These are phyloP conservation scores for Eupsilia transversa DNA, from an alignment of 2,888 invertebrate genomes.

Conservation along the genomic window DNA sequence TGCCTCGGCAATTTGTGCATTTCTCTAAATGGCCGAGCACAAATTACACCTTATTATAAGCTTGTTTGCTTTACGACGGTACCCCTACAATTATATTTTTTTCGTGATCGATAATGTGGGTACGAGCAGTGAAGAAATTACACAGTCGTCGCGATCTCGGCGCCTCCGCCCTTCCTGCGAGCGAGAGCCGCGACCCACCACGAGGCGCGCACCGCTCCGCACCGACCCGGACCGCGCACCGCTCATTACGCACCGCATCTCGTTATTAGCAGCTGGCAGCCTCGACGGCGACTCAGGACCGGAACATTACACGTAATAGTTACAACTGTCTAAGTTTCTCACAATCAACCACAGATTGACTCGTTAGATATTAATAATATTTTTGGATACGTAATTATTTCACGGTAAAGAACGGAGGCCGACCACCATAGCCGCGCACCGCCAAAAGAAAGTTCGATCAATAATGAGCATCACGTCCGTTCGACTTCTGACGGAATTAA, in stretches of 20 bases:
- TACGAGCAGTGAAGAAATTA: conserved; percentile 89
- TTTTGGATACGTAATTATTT: conserved; percentile 63
- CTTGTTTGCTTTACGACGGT: conserved; percentile 91
- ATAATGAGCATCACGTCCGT: conserved; percentile 79
- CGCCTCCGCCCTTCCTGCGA: conserved; percentile 84
- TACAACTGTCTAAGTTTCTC: conserved; percentile 49
- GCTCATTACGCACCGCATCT: conserved; percentile 75
- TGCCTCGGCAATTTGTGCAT: conserved; percentile 90
- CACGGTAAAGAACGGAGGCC: conserved; percentile 58
- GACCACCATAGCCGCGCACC: conserved; percentile 62
- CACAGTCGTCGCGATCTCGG: conserved; percentile 84
- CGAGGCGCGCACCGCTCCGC: conserved; percentile 59
- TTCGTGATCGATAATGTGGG: conserved; percentile 89
- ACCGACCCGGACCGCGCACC: conserved; percentile 42
- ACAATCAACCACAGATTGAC: conserved; percentile 58
- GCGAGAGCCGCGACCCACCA: conserved; percentile 67
- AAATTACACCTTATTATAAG: conserved; percentile 91
- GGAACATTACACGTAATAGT: conserved; percentile 40
- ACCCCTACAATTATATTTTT: conserved; percentile 90
- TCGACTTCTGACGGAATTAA: conserved; percentile 73
- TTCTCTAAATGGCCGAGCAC: conserved; percentile 90
- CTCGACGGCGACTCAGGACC: conserved; percentile 43
- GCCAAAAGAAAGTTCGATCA: conserved; percentile 77
- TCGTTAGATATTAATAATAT: conserved; percentile 61
- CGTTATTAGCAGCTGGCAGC: conserved; percentile 75